Conservation (phyloP, 2,888 invertebrate genomes). For the Leptarthrus brevirostris region DNA sequence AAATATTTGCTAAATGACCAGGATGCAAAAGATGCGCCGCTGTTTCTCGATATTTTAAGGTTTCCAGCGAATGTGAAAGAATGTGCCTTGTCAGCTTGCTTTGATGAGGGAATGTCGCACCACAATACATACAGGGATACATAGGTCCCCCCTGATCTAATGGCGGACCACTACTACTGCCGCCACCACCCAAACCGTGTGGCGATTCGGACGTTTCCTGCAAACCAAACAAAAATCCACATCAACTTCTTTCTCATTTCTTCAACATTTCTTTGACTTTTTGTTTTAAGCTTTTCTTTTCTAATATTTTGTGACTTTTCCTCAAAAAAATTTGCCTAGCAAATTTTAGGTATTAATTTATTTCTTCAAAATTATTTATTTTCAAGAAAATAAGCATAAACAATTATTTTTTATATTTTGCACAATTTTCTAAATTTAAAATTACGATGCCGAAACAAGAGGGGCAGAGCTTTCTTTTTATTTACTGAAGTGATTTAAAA, state of each 20-base stretch:
- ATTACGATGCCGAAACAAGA: slow-evolving; percentile 49
- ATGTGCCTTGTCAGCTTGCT: slow-evolving; percentile 91
- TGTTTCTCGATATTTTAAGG: slow-evolving; percentile 85
- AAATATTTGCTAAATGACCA: slow-evolving; percentile 72
- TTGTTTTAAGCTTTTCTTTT: slow-evolving; percentile 55
- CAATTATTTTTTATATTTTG: slow-evolving; percentile 46
- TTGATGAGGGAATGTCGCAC: slow-evolving; percentile 88
- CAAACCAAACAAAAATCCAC: slow-evolving; percentile 89
- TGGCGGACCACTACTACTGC: slow-evolving; percentile 56
- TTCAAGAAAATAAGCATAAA: slow-evolving; percentile 34
- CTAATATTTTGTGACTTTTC: slow-evolving; percentile 53
- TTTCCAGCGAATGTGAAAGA: slow-evolving; percentile 88
- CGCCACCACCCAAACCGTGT: slow-evolving; percentile 72
- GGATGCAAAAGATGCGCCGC: slow-evolving; percentile 73
- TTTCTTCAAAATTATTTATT: slow-evolving; percentile 10
- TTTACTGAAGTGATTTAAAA: background rate
- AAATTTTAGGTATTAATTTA: background rate
- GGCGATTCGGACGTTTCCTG: slow-evolving; percentile 81
- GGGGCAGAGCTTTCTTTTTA: slow-evolving; percentile 47
- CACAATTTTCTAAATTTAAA: slow-evolving; percentile 36
- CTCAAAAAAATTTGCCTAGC: slow-evolving; percentile 14
- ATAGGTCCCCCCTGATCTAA: slow-evolving; percentile 64
- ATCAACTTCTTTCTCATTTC: slow-evolving; percentile 80
- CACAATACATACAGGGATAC: slow-evolving; percentile 91
- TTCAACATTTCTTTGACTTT: slow-evolving; percentile 56